A percentile compares a stretch with the other conserved stretches of the same genome.
phyloP scores from a whole-genome alignment of 2,113 vertebrate species.

The Nothocercus julius region DNA sequence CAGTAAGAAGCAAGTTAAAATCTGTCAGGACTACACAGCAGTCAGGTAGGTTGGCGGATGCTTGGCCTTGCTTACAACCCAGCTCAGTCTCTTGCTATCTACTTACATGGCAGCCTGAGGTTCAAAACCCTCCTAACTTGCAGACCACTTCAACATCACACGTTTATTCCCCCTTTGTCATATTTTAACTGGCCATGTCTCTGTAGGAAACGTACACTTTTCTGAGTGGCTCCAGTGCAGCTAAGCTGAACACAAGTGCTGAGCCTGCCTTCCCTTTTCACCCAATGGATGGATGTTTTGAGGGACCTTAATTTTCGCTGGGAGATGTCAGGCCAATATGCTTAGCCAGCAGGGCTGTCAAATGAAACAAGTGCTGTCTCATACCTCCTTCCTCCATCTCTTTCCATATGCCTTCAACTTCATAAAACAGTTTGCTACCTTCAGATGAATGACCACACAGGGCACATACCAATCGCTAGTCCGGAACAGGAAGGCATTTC shows the following conservation, averaged over 20 bases:
- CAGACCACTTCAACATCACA: neutral
- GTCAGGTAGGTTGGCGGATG: neutral
- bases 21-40: neutral
- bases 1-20: neutral
- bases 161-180: neutral
- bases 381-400: neutral
- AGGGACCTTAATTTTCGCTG: neutral
- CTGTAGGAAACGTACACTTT: neutral
- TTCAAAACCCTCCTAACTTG: neutral
- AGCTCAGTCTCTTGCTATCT: neutral
- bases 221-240: neutral
- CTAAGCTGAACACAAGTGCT: neutral
- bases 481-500: neutral
- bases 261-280: neutral
- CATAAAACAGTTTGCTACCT: neutral
- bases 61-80: neutral
- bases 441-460: neutral
- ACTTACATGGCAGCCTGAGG: neutral
- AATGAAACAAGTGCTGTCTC: neutral
- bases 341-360: neutral
- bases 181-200: accelerated
- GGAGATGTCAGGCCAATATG: neutral
- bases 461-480: accelerated
- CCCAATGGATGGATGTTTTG: neutral
- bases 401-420: neutral